phyloP scores from a whole-genome alignment of 2,888 invertebrate species.

The Odontomyia ornata region DNA sequence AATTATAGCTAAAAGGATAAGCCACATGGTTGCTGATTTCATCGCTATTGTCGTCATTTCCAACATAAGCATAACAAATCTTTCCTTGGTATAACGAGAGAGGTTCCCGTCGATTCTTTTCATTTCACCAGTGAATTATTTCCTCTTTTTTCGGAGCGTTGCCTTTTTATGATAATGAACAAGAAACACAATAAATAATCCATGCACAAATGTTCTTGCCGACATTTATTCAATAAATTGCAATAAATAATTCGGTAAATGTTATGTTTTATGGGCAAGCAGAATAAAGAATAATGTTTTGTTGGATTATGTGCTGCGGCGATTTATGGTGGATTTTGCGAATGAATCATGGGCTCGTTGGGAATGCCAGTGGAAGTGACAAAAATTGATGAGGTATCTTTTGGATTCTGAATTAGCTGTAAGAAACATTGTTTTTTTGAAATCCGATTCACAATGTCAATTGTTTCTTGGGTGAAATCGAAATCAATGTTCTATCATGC shows the following conservation, averaged over 20 bases:
- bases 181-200: constrained; percentile 34
- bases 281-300: no score
- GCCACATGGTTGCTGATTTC: neutral
- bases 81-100: neutral
- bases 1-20: constrained; percentile 4
- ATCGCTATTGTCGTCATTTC: neutral
- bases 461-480: no score
- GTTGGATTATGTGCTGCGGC: no score
- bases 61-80: constrained; percentile 27
- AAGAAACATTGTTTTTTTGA: no score
- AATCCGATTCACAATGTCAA: no score
- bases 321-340: no score
- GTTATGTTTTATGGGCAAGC: constrained; percentile 46
- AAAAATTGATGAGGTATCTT: no score
- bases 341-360: no score
- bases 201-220: constrained; percentile 15
- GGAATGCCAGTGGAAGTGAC: no score
- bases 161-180: constrained; percentile 41
- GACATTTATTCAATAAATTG: constrained; percentile 48
- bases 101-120: neutral
- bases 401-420: no score
- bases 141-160: neutral
- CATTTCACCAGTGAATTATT: neutral
- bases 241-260: constrained; percentile 48
- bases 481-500: no score